Evolutionary conservation across 2,888 invertebrate species (phyloP).

Genomic region (Rhimphoctona megacephalus): DNA sequence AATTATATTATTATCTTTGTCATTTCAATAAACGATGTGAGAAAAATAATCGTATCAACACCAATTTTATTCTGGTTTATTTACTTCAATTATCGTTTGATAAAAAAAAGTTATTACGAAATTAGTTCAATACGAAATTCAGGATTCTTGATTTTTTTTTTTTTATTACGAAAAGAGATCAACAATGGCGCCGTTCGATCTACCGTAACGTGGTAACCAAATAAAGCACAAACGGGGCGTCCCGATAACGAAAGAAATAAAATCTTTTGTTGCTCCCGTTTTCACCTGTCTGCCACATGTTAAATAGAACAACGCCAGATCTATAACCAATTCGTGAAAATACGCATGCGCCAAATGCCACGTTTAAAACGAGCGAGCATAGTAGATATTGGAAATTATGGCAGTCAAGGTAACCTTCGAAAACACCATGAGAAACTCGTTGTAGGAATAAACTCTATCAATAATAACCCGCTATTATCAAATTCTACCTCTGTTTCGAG

Average conservation of each 20-base stretch:
- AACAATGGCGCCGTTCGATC: constrained; percentile 6
- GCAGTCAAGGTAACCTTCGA: constrained; percentile 11
- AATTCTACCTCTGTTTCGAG: neutral
- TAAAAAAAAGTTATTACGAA: neutral
- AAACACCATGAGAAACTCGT: neutral
- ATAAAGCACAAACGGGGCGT: neutral
- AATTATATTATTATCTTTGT: neutral
- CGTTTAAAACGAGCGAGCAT: constrained; percentile 13
- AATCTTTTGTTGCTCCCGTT: constrained; percentile 3
- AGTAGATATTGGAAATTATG: constrained; percentile 3
- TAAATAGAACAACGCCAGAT: constrained; percentile 67
- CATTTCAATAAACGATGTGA: neutral
- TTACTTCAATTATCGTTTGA: neutral
- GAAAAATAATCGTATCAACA: neutral
- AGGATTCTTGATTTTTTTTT: neutral
- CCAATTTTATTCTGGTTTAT: neutral
- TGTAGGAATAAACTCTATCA: neutral
- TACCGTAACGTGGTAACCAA: neutral
- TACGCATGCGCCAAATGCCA: constrained; percentile 67
- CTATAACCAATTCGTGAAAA: constrained; percentile 67
- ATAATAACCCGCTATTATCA: neutral
- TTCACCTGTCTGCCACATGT: constrained; percentile 24
- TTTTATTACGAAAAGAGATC: constrained; percentile 15
- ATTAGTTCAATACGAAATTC: neutral
- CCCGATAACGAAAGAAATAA: constrained; percentile 17